A percentile compares a stretch with the other conserved stretches of the same genome.
These are phyloP conservation scores for Hirundichthys speculiger DNA, from an alignment of 2,113 vertebrate genomes.

Conservation along the genomic window DNA sequence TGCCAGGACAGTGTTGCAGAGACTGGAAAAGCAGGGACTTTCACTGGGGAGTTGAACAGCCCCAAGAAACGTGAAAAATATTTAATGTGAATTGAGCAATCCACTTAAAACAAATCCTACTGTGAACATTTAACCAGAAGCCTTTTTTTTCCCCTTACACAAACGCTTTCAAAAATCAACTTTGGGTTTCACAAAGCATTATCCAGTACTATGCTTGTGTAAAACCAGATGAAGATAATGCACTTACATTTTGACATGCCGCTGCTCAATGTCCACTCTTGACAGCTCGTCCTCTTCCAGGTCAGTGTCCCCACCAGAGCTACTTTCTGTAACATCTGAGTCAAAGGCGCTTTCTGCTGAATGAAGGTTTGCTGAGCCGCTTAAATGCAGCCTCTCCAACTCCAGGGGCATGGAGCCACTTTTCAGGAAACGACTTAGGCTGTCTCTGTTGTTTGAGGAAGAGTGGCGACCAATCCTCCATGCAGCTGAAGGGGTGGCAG, in stretches of 20 bases:
- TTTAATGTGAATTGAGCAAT: background rate
- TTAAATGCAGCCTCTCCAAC: constrained; percentile 90
- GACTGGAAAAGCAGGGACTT: constrained; percentile 32
- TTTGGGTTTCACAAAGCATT: too few relatives aligned
- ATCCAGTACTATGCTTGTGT: background rate
- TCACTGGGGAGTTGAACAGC: constrained; percentile 11
- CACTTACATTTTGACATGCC: constrained; percentile 93
- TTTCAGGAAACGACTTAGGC: constrained; percentile 88
- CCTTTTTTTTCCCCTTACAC: too few relatives aligned
- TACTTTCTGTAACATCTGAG: constrained; percentile 97
- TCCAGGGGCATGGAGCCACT: constrained; percentile 88
- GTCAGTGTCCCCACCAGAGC: constrained; percentile 96
- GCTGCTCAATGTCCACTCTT: constrained; percentile 89
- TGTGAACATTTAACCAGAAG: too few relatives aligned
- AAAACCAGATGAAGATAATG: background rate
- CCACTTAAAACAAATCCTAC: too few relatives aligned
- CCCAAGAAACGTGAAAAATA: constrained; percentile 6
- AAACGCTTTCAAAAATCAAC: background rate
- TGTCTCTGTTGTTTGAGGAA: constrained; percentile 81
- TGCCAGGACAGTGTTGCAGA: constrained; percentile 21
- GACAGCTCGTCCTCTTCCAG: constrained; percentile 93
- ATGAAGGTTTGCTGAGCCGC: constrained; percentile 89
- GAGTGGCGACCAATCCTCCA: constrained; percentile 73
- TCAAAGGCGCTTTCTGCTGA: constrained; percentile 92
- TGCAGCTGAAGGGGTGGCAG: constrained; percentile 47